Evolutionary conservation across 2,888 invertebrate genomes (phyloP).

Genomic region (Steinernema carpocapsae): DNA sequence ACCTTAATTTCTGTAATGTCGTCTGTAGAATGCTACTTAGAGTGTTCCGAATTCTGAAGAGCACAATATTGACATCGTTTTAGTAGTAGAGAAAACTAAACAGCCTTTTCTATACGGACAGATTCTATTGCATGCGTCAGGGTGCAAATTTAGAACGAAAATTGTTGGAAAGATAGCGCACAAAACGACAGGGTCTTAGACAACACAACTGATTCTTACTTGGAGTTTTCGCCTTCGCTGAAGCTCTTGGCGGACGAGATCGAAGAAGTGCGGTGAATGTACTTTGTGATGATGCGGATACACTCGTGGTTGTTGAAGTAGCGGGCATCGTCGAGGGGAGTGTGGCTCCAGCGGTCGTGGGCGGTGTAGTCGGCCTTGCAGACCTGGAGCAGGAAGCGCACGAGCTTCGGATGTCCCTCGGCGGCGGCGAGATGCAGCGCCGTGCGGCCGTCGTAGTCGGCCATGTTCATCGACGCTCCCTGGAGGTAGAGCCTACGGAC

Average conservation of each 20-base stretch:
- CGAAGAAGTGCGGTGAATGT: not conserved
- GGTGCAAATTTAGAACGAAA: not conserved
- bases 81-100: no score
- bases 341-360: slow-evolving; percentile 39
- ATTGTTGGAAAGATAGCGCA: no score
- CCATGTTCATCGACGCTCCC: slow-evolving; percentile 88
- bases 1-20: slow-evolving; percentile 19
- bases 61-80: no score
- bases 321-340: slow-evolving; percentile 43
- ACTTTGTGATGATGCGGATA: slow-evolving; percentile 23
- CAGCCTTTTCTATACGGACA: no score
- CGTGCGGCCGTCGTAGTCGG: slow-evolving; percentile 91
- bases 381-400: not conserved
- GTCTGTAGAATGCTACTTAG: slow-evolving; percentile 8
- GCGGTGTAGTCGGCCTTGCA: not conserved
- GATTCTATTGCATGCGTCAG: not conserved
- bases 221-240: not conserved
- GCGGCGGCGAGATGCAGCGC: slow-evolving; percentile 90
- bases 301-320: slow-evolving; percentile 37
- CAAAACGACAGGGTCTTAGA: no score
- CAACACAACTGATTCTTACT: not conserved
- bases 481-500: slow-evolving; percentile 74
- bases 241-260: slow-evolving; percentile 18
- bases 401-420: slow-evolving; percentile 78
- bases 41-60: slow-evolving; percentile 9